A percentile compares a stretch with the other conserved stretches of the same genome.
phyloP scores from a whole-genome alignment of 2,888 invertebrate species.

The Rapana venosa region DNA sequence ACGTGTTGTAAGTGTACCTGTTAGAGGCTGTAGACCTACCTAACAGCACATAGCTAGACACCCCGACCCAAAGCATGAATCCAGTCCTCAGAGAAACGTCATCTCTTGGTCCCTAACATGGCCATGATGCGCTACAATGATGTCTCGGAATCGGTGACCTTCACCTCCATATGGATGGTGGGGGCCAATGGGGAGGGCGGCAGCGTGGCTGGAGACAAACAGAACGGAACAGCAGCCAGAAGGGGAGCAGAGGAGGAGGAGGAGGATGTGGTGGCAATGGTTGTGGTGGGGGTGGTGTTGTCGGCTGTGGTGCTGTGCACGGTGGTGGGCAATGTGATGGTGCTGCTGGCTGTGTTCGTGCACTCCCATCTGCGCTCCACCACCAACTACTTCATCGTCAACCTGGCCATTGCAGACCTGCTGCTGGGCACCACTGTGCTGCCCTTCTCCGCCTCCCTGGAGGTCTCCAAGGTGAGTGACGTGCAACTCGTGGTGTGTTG shows the following conservation, averaged over 20 bases:
- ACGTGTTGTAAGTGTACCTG: neutral
- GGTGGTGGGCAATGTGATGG: conserved; percentile 80
- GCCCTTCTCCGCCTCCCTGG: conserved; percentile 76
- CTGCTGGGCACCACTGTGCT: conserved; percentile 80
- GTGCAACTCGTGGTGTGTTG: too few species aligned
- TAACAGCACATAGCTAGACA: neutral
- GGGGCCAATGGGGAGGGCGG: neutral
- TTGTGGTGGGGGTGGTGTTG: conserved; percentile 70
- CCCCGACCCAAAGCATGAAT: neutral
- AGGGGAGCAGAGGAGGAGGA: neutral
- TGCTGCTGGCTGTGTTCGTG: conserved; percentile 80
- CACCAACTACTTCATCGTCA: conserved; percentile 85
- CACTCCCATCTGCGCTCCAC: conserved; percentile 80
- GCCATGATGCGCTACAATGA: conserved; percentile 33
- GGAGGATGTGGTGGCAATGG: conserved; percentile 25
- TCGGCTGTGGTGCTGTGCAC: conserved; percentile 79
- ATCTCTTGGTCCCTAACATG: too few species aligned
- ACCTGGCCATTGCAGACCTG: conserved; percentile 84
- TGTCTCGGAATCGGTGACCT: conserved; percentile 29
- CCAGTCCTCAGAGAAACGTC: neutral
- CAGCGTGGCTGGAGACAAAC: neutral
- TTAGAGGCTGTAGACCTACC: neutral
- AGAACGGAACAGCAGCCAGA: neutral
- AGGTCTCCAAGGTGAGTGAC: conserved; percentile 63
- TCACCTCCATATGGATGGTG: conserved; percentile 16